Percentiles rank a stretch among this genome's conserved stretches.
These are phyloP conservation scores for Suricata suricatta DNA, from an alignment of 2,113 vertebrate species.

Conservation along the genomic window DNA sequence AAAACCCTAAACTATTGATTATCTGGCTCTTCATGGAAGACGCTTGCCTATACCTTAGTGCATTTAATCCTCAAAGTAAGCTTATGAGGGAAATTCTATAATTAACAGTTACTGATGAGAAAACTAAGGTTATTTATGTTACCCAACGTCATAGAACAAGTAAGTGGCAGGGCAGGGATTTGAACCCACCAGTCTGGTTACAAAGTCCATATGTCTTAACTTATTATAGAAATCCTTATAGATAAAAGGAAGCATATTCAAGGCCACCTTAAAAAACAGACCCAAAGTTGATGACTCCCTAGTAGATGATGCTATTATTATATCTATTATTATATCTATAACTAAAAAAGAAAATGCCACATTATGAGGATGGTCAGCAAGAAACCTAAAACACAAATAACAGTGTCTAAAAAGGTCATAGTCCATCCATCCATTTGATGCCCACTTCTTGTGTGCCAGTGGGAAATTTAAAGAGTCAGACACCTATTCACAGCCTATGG, in stretches of 20 bases:
- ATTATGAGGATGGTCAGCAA: not conserved
- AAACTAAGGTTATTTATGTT: not conserved
- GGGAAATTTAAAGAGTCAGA: not conserved
- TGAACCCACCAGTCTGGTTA: not conserved
- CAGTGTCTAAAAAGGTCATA: not conserved
- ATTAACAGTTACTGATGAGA: not conserved
- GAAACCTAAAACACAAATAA: not conserved
- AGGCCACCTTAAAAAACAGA: not conserved
- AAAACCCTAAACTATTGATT: not conserved
- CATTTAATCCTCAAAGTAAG: not conserved
- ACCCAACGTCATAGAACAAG: not conserved
- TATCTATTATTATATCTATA: not conserved
- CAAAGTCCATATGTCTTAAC: not conserved
- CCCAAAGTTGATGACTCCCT: not conserved
- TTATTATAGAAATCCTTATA: not conserved
- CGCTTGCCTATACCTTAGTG: not conserved
- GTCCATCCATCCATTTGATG: fast-evolving
- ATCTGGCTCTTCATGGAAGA: not conserved
- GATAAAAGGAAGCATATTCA: not conserved
- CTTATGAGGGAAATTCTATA: not conserved
- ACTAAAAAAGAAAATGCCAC: not conserved
- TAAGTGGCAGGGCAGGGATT: not conserved
- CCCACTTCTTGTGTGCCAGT: too few relatives aligned
- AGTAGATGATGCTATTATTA: not conserved
- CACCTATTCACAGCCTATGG: not conserved